phyloP scores from a whole-genome alignment of 2,113 vertebrate species.

The Tyrannus savana region DNA sequence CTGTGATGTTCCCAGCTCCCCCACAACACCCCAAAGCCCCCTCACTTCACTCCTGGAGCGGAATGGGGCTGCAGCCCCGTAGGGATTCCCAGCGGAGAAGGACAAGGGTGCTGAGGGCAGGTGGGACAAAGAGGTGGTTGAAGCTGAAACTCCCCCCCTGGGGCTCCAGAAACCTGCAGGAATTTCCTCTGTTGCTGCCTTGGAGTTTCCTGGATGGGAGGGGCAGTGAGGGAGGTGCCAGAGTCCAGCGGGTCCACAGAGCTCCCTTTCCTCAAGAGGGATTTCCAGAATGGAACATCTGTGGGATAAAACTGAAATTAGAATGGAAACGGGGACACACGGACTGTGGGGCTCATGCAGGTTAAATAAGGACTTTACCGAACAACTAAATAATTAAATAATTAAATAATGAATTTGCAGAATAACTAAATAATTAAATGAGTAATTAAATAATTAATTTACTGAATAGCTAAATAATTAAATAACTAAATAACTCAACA shows the following conservation, averaged over 20 bases:
- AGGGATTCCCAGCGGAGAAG: not conserved
- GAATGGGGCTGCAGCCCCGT: not conserved
- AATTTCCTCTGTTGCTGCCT: not conserved
- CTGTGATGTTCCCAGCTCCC: not conserved
- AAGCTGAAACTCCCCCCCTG: not conserved
- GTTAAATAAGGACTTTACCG: not conserved
- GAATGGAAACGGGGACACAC: not conserved
- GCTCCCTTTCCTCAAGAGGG: not conserved
- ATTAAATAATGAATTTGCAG: not conserved
- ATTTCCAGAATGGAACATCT: not conserved
- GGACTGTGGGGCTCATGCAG: not conserved
- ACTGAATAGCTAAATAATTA: not conserved
- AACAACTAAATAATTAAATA: not conserved
- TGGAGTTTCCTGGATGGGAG: not conserved
- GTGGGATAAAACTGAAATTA: not conserved
- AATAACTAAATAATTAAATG: not conserved
- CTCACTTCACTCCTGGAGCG: accelerated
- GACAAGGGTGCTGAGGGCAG: not conserved
- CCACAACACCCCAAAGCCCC: too few species aligned
- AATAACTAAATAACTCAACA: not conserved
- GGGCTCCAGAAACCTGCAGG: not conserved
- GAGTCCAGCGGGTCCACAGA: not conserved
- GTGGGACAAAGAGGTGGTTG: not conserved
- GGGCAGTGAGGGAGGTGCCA: not conserved
- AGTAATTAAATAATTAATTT: not conserved